These are phyloP conservation scores for Bedellia somnulentella DNA, from an alignment of 2,888 invertebrate genomes.

Conservation along the genomic window DNA sequence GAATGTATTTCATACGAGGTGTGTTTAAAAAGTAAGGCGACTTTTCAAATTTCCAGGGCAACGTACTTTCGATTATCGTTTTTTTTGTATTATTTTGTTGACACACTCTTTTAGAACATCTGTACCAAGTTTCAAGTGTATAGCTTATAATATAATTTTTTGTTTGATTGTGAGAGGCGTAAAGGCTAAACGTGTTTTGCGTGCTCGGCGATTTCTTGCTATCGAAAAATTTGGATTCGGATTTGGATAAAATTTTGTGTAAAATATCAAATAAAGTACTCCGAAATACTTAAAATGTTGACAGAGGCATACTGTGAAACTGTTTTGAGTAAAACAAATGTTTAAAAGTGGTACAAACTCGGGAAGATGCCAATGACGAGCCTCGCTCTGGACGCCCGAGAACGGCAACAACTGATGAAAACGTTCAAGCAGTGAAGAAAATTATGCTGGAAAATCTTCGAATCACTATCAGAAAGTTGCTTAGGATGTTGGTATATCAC, in stretches of 20 bases:
- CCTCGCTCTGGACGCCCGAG: background rate
- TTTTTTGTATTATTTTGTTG: no score
- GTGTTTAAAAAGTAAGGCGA: background rate
- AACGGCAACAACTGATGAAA: background rate
- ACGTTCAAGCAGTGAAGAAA: background rate
- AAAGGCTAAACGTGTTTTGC: background rate
- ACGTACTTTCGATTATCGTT: no score
- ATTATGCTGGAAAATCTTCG: background rate
- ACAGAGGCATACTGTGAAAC: background rate
- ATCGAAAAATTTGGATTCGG: background rate
- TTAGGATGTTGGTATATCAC: background rate
- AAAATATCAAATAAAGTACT: background rate
- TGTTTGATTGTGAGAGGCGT: background rate
- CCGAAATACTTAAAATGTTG: background rate
- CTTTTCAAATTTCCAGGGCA: background rate
- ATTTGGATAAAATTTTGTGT: background rate
- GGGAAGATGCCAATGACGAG: background rate
- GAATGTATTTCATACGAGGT: slow-evolving; percentile 6
- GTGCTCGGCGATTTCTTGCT: background rate
- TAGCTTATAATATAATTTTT: no score
- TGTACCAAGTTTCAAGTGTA: no score
- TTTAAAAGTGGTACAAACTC: background rate
- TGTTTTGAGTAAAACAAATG: background rate
- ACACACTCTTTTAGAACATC: no score
- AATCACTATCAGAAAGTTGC: background rate